Evolutionary conservation across 2,113 vertebrate genomes (phyloP).

Genomic region (Dendrocopos noguchii): DNA sequence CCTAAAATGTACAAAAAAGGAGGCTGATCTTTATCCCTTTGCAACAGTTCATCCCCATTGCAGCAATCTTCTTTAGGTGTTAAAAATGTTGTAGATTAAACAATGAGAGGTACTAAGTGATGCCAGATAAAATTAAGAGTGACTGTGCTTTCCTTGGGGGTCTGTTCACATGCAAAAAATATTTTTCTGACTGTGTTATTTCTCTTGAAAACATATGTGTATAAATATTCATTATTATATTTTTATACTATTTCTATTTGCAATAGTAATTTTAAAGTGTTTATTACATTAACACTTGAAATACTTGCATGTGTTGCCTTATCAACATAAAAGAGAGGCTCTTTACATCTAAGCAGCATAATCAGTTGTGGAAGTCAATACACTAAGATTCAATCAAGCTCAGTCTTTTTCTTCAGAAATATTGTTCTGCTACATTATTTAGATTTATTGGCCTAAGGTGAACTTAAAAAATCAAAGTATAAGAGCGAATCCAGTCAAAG

Average conservation of each 20-base stretch:
- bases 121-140: not conserved
- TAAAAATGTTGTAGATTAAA: not conserved
- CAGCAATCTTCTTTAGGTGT: not conserved
- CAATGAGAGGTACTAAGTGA: not conserved
- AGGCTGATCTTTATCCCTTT: not conserved
- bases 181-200: not conserved
- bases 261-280: not conserved
- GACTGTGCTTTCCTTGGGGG: not conserved
- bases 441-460: not conserved
- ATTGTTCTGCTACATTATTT: not conserved
- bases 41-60: not conserved
- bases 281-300: not conserved
- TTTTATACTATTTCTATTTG: not conserved
- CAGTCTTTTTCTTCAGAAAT: not conserved
- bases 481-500: not conserved
- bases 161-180: not conserved
- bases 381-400: not conserved
- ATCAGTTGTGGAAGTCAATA: not conserved
- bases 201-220: not conserved
- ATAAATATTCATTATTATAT: not conserved
- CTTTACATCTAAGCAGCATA: not conserved
- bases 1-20: rapidly evolving
- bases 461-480: not conserved
- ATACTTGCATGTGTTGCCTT: not conserved
- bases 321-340: not conserved